Conservation (phyloP, 64 coral and sea anemone genomes). For the Montipora sp. region DNA sequence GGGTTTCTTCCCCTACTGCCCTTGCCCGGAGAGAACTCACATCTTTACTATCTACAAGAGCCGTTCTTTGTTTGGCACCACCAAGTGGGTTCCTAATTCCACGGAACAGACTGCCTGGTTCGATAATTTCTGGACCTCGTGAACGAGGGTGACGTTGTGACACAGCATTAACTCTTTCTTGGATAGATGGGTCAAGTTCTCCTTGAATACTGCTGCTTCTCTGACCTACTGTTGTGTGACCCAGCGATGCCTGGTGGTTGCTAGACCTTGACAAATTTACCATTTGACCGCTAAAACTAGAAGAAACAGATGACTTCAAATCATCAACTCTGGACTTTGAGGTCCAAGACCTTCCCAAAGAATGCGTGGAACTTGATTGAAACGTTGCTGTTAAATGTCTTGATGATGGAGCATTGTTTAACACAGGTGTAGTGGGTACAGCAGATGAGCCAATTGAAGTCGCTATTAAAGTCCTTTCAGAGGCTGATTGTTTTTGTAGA, state of each 20-base stretch:
- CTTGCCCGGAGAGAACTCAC: neutral
- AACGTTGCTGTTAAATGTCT: neutral
- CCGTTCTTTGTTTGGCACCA: neutral
- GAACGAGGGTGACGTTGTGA: conserved; percentile 5
- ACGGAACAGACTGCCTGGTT: neutral
- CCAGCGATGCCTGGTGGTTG: neutral
- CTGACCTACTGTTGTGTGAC: neutral
- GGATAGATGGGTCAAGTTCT: neutral
- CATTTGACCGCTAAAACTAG: neutral
- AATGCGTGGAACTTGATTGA: neutral
- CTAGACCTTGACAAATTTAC: neutral
- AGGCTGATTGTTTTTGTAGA: neutral
- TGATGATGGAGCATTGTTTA: neutral
- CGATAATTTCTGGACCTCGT: neutral
- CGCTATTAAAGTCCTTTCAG: neutral
- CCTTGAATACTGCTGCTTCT: neutral
- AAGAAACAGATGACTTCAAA: neutral
- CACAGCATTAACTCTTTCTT: neutral
- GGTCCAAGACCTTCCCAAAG: neutral
- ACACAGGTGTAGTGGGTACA: neutral
- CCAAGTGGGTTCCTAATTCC: neutral
- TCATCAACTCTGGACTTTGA: neutral
- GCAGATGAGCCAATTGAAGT: neutral
- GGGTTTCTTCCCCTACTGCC: neutral
- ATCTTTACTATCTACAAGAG: neutral